Evolutionary conservation across 2,113 vertebrate species (phyloP).

Genomic region (Charina bottae): DNA sequence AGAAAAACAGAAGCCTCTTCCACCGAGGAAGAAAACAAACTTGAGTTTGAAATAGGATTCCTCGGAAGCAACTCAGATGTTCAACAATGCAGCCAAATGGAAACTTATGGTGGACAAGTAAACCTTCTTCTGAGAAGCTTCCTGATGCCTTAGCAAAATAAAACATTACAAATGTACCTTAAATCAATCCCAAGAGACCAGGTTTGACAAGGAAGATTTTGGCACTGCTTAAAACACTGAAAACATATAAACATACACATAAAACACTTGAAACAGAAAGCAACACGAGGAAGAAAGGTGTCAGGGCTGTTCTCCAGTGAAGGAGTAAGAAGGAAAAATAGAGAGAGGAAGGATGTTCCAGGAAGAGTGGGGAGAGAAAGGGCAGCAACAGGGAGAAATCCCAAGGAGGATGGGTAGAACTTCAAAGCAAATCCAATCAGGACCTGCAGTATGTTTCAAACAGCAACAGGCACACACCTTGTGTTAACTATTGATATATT

Average conservation of each 20-base stretch:
- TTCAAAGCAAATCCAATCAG: background rate
- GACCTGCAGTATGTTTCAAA: background rate
- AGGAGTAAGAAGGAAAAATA: accelerated
- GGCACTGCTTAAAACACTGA: no score
- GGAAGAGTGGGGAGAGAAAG: background rate
- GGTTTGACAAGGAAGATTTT: no score
- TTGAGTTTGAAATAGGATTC: no score
- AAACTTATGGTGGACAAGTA: no score
- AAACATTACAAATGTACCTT: no score
- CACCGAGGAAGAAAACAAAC: no score
- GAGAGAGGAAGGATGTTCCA: background rate
- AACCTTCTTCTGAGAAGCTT: no score
- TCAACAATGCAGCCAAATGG: no score
- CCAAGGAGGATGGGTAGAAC: background rate
- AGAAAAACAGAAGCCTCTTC: no score
- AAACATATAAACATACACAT: background rate
- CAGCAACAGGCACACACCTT: background rate
- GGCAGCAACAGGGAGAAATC: background rate
- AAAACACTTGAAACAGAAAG: background rate
- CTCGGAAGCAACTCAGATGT: no score
- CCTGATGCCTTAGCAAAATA: no score
- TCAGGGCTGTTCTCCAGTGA: background rate
- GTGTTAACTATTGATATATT: background rate
- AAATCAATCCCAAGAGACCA: no score
- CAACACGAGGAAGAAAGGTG: background rate